These are phyloP conservation scores for Sus scrofa DNA, from an alignment of 2,113 vertebrate species.

Conservation along the genomic window T2T-Sscrofa CM000812.6:181108501-181109000, in stretches of 20 bases:
- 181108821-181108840: constrained; percentile 25
- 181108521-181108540: not conserved
- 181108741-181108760: not conserved
- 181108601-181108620: constrained; percentile 8
- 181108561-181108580: too few relatives aligned
- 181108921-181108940: constrained; percentile 7
- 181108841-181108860: not conserved
- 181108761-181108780: not conserved
- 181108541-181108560: constrained; percentile 11
- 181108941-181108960: not conserved
- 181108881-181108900: not conserved
- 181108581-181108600: not conserved
- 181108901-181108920: not conserved
- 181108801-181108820: constrained; percentile 16
- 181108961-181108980: not conserved
- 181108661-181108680: constrained; percentile 34
- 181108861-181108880: not conserved
- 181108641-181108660: not conserved
- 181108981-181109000: constrained; percentile 46
- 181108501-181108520: constrained; percentile 5
- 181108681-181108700: constrained; percentile 27
- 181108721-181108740: not conserved
- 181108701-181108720: not conserved
- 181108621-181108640: not conserved
- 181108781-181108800: not conserved